Evolutionary conservation across 2,113 vertebrate genomes (phyloP).

Genomic region (Herpailurus yagouaroundi): DNA sequence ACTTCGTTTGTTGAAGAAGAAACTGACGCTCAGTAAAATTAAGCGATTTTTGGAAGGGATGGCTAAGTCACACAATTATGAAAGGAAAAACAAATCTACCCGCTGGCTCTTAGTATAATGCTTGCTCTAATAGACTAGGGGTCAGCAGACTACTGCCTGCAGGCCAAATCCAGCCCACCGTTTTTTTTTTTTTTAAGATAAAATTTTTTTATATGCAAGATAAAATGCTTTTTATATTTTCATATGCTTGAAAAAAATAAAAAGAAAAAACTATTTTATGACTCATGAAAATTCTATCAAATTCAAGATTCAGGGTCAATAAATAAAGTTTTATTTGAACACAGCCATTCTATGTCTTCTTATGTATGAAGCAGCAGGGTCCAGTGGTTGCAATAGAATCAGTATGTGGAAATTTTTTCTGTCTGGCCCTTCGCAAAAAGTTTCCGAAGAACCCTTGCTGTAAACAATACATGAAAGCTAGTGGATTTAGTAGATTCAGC

Average conservation of each 20-base stretch:
- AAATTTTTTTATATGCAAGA: neutral
- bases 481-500: neutral
- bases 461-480: neutral
- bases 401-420: neutral
- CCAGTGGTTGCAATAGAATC: neutral
- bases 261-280: neutral
- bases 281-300: neutral
- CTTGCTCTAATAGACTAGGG: neutral
- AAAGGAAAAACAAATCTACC: neutral
- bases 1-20: conserved; percentile 19
- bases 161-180: neutral
- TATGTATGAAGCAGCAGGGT: neutral
- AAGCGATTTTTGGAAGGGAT: neutral
- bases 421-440: neutral
- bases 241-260: neutral
- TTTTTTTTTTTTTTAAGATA: neutral
- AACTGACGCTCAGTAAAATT: neutral
- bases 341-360: neutral
- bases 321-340: conserved; percentile 38
- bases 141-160: neutral
- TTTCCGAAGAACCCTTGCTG: neutral
- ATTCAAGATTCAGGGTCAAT: neutral
- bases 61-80: neutral
- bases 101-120: neutral
- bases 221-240: neutral